Percentiles rank a stretch among this genome's conserved stretches.
phyloP scores from a whole-genome alignment of 2,888 invertebrate genomes.

The Alcis repandata region DNA sequence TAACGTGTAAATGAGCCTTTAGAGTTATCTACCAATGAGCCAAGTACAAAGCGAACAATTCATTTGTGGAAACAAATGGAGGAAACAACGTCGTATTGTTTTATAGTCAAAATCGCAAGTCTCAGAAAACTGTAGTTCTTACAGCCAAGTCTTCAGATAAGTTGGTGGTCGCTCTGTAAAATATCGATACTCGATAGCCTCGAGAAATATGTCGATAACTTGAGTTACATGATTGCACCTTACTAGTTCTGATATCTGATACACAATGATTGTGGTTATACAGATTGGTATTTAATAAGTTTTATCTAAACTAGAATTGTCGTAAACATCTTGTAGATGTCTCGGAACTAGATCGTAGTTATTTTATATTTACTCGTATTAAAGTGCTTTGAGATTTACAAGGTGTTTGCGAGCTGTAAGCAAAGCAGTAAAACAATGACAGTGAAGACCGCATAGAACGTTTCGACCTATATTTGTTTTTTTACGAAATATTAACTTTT shows the following conservation, averaged over 20 bases:
- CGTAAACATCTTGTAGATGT: conserved; percentile 5
- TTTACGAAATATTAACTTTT: too few relatives aligned
- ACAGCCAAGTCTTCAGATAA: background rate
- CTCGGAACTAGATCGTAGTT: background rate
- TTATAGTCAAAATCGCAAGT: background rate
- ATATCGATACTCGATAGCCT: conserved; percentile 29
- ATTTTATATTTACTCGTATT: background rate
- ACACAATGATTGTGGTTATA: conserved; percentile 42
- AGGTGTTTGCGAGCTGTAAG: background rate
- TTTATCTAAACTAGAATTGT: conserved; percentile 15
- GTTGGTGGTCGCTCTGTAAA: conserved; percentile 1
- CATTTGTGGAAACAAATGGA: too few relatives aligned
- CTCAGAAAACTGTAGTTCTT: conserved; percentile 8
- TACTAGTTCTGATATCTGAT: conserved; percentile 44
- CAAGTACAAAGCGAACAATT: too few relatives aligned
- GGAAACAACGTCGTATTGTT: background rate
- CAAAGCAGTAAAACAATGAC: background rate
- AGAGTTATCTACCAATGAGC: too few relatives aligned
- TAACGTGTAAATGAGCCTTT: too few relatives aligned
- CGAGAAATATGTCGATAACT: conserved; percentile 39
- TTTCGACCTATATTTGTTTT: too few relatives aligned
- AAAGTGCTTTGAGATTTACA: background rate
- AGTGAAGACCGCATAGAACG: too few relatives aligned
- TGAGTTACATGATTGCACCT: conserved; percentile 43
- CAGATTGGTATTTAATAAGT: conserved; percentile 36